Evolutionary conservation across 2,797 vertebrate genomes (phyloP).

Genomic region (Lagocephalus sceleratus): DNA sequence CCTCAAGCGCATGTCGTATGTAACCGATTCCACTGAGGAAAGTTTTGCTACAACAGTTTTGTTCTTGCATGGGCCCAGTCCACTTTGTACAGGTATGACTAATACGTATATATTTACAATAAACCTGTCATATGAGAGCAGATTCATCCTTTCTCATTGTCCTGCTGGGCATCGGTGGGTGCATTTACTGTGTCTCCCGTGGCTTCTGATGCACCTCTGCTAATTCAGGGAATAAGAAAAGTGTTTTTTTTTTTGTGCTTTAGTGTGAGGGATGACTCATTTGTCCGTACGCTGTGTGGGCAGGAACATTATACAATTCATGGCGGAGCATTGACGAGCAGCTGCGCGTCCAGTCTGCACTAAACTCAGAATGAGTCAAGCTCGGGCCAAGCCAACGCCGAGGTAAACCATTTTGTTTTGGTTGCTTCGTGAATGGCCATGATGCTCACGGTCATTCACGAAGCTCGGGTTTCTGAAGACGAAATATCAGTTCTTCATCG

Average conservation of each 20-base stretch:
- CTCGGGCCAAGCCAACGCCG: too few species aligned
- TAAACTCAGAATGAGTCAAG: too few species aligned
- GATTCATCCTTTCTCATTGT: constrained; percentile 11
- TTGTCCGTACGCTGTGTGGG: constrained; percentile 9
- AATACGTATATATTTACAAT: constrained; percentile 81
- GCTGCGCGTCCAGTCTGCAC: not conserved
- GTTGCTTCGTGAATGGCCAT: too few species aligned
- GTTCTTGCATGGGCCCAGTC: constrained; percentile 77
- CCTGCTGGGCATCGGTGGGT: not conserved
- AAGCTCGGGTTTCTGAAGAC: too few species aligned
- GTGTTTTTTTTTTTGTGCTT: not conserved
- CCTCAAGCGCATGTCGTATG: constrained; percentile 61
- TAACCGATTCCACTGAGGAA: constrained; percentile 50
- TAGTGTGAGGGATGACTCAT: constrained; percentile 28
- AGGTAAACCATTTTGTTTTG: too few species aligned
- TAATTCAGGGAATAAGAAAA: not conserved
- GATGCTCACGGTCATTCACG: too few species aligned
- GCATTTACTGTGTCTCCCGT: not conserved
- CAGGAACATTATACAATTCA: constrained; percentile 12
- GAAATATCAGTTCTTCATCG: too few species aligned
- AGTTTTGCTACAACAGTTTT: constrained; percentile 69
- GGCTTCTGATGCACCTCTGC: not conserved
- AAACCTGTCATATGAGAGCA: constrained; percentile 67
- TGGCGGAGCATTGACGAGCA: too few species aligned
- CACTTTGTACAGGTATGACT: constrained; percentile 74